phyloP scores from a whole-genome alignment of 2,797 vertebrate species.

The Takifugu rubripes region DNA sequence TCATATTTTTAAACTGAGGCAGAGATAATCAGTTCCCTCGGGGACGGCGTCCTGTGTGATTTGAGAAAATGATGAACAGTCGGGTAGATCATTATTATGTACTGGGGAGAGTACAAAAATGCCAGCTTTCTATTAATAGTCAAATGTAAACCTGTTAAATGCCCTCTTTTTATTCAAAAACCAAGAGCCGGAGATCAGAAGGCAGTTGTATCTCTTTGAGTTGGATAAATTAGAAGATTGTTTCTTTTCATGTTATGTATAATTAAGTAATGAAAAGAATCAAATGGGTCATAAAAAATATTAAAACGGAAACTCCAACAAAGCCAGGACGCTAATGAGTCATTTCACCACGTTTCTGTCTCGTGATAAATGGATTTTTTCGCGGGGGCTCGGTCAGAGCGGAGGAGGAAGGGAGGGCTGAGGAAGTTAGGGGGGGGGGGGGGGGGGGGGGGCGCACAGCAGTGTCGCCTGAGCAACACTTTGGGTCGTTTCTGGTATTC shows the following conservation, averaged over 20 bases:
- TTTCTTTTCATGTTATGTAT: conserved; percentile 42
- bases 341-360: conserved; percentile 33
- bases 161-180: conserved; percentile 37
- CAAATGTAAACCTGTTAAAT: conserved; percentile 66
- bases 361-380: conserved; percentile 42
- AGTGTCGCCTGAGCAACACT: conserved; percentile 7
- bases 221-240: conserved; percentile 35
- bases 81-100: conserved; percentile 50
- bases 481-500: conserved; percentile 1
- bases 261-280: conserved; percentile 52
- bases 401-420: conserved; percentile 17
- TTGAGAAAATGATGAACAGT: conserved; percentile 70
- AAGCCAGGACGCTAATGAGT: conserved; percentile 45
- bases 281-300: conserved; percentile 41
- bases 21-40: conserved; percentile 77
- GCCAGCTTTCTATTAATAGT: conserved; percentile 78
- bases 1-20: conserved; percentile 68
- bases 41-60: conserved; percentile 75
- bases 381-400: conserved; percentile 32
- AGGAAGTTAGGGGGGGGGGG: not conserved
- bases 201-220: conserved; percentile 50
- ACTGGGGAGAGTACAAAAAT: conserved; percentile 65
- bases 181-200: conserved; percentile 33
- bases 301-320: conserved; percentile 20
- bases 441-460: no score